Evolutionary conservation across 2,113 vertebrate genomes (phyloP).

Genomic region (Galbula dea): DNA sequence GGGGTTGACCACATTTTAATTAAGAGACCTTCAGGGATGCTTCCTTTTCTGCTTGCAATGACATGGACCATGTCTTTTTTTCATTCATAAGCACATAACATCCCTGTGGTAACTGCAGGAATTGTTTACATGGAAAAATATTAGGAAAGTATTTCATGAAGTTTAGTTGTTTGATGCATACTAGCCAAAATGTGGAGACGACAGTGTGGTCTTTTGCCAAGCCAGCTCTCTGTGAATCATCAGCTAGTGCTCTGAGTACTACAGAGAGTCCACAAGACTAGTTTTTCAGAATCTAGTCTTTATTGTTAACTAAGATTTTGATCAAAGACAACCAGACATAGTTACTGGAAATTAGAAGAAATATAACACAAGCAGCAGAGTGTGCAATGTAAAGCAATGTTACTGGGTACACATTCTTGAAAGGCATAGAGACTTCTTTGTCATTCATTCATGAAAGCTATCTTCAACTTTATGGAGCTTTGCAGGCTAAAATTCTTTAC

Average conservation of each 20-base stretch:
- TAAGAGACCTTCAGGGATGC: not conserved
- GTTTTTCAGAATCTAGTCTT: not conserved
- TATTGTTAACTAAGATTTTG: not conserved
- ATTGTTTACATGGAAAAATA: not conserved
- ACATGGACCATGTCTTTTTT: not conserved
- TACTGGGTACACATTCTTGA: not conserved
- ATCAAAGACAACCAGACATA: not conserved
- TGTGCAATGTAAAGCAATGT: not conserved
- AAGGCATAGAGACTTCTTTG: not conserved
- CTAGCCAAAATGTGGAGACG: not conserved
- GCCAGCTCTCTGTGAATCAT: not conserved
- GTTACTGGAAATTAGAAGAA: not conserved
- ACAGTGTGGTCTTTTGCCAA: not conserved
- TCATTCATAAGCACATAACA: not conserved
- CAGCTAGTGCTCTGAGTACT: not conserved
- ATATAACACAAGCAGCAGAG: not conserved
- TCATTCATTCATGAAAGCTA: not conserved
- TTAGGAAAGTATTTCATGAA: constrained; percentile 5
- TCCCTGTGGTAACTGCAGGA: not conserved
- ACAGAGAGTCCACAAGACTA: not conserved
- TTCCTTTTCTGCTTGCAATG: constrained; percentile 6
- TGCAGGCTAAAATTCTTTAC: not conserved
- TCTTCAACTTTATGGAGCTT: not conserved
- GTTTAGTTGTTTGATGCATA: not conserved
- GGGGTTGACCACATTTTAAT: not conserved